Evolutionary conservation across 2,888 invertebrate species (phyloP).

Genomic region (Eustalomyia histrio): DNA sequence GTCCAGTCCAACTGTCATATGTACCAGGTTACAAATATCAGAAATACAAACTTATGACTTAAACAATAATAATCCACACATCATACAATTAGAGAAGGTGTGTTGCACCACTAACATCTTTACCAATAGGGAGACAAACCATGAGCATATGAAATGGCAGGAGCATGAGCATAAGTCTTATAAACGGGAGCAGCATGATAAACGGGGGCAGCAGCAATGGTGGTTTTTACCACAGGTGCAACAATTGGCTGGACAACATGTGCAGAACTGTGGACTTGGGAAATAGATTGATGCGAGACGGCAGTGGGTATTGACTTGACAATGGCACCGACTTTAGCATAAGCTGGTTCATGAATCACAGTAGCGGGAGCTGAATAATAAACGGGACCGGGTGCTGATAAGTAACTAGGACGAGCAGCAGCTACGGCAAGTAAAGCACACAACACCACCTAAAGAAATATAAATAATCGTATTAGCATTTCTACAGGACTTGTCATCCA

Average conservation of each 20-base stretch:
- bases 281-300: conserved; percentile 81
- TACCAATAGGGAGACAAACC: conserved; percentile 57
- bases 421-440: conserved; percentile 75
- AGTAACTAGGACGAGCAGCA: conserved; percentile 75
- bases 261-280: conserved; percentile 78
- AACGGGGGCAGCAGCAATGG: conserved; percentile 66
- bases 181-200: conserved; percentile 51
- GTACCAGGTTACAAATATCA: conserved; percentile 32
- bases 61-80: conserved; percentile 40
- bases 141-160: conserved; percentile 59
- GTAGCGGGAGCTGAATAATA: conserved; percentile 70
- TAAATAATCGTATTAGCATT: background rate
- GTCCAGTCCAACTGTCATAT: conserved; percentile 58
- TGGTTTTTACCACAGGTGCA: conserved; percentile 67
- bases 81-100: background rate
- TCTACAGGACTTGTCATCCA: background rate
- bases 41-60: conserved; percentile 25
- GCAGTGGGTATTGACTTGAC: conserved; percentile 80
- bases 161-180: conserved; percentile 39
- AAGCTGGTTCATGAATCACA: conserved; percentile 72
- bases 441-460: conserved; percentile 72
- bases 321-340: conserved; percentile 73
- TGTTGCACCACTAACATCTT: background rate
- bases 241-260: conserved; percentile 70
- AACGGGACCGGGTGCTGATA: conserved; percentile 66